These are phyloP conservation scores for Coilia nasus DNA, from an alignment of 2,797 vertebrate species.

Conservation along the genomic window DNA sequence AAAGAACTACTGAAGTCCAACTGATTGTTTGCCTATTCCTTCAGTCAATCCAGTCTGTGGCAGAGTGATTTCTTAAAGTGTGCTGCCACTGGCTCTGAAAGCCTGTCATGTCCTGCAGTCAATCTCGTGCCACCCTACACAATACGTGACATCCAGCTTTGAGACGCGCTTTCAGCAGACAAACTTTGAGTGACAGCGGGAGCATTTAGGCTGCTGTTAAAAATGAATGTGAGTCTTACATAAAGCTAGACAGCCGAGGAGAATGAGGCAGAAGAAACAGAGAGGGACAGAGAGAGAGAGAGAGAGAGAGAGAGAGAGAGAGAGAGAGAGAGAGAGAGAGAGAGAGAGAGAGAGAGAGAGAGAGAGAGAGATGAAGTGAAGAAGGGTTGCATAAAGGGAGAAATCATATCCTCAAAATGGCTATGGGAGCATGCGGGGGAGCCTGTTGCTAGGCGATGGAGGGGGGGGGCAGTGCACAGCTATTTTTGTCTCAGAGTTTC, in stretches of 20 bases:
- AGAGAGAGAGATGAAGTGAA: constrained; percentile 36
- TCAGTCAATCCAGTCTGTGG: not conserved
- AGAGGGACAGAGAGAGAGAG: constrained; percentile 20
- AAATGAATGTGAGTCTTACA: constrained; percentile 1
- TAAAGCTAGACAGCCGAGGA: not conserved
- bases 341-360: constrained; percentile 26
- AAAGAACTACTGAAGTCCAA: not conserved
- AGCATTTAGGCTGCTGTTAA: not conserved
- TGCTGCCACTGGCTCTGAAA: not conserved
- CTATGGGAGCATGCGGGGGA: constrained; percentile 72
- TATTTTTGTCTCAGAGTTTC: constrained; percentile 82
- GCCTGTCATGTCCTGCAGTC: not conserved
- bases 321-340: constrained; percentile 28
- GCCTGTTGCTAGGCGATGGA: constrained; percentile 80
- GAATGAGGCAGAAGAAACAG: not conserved
- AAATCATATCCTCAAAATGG: constrained; percentile 63
- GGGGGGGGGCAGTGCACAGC: constrained; percentile 66
- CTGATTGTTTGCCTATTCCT: not conserved
- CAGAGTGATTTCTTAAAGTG: not conserved
- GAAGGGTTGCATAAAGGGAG: constrained; percentile 50
- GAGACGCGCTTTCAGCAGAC: not conserved
- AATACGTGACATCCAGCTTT: constrained; percentile 4
- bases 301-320: constrained; percentile 31
- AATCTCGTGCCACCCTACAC: not conserved
- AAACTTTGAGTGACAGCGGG: not conserved